Evolutionary conservation across 2,888 invertebrate species (phyloP).

Genomic region (Drosophila mimica): DNA sequence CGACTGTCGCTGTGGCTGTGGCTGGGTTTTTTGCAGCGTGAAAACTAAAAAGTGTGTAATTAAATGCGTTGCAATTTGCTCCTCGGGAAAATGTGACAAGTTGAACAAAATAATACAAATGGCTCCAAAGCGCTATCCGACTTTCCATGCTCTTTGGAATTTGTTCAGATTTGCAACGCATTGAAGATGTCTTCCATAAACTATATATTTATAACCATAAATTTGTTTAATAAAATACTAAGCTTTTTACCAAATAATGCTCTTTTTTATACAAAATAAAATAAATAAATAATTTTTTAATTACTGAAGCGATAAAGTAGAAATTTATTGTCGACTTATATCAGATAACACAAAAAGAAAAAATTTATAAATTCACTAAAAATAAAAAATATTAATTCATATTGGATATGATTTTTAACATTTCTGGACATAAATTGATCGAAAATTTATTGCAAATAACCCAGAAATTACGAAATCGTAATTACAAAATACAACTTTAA

Average conservation of each 20-base stretch:
- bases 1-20: constrained; percentile 15
- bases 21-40: constrained; percentile 37
- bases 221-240: background rate
- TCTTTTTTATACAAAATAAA: background rate
- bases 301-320: background rate
- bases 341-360: background rate
- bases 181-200: background rate
- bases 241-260: background rate
- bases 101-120: constrained; percentile 19
- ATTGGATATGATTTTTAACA: background rate
- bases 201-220: background rate
- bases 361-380: background rate
- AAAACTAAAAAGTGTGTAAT: constrained; percentile 61
- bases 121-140: background rate
- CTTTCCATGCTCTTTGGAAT: constrained; percentile 4
- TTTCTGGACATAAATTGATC: background rate
- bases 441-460: background rate
- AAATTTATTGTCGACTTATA: background rate
- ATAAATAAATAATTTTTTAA: background rate
- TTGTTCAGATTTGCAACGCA: background rate
- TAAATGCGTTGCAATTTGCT: constrained; percentile 50
- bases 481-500: background rate
- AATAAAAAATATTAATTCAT: background rate
- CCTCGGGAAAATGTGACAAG: constrained; percentile 38
- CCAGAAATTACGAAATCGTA: background rate